Conservation (phyloP, 2,888 invertebrate genomes). For the Ectemnius continuus region DNA sequence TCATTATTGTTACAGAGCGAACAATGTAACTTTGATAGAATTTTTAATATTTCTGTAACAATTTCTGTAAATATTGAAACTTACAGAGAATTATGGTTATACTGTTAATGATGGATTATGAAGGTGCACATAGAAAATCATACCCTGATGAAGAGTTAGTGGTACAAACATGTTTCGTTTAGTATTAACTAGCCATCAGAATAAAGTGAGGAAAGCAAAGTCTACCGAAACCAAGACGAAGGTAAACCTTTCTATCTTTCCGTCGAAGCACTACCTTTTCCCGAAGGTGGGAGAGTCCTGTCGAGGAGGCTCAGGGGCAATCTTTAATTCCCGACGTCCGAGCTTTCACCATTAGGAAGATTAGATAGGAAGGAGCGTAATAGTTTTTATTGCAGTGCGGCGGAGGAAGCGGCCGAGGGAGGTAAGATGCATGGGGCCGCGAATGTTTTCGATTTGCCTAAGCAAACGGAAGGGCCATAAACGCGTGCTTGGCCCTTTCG, state of each 20-base stretch:
- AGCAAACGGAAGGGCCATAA: conserved; percentile 67
- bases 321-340: conserved; percentile 10
- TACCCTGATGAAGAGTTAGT: no score
- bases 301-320: background rate
- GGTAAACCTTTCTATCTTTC: background rate
- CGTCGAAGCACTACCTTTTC: background rate
- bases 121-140: no score
- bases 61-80: no score
- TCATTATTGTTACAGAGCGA: no score
- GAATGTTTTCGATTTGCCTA: conserved; percentile 63
- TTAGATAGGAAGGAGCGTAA: conserved; percentile 43
- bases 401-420: conserved; percentile 2
- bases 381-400: conserved; percentile 54
- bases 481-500: conserved; percentile 61
- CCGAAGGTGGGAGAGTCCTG: background rate
- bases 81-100: no score
- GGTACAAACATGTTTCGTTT: no score
- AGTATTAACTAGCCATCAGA: no score
- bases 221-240: background rate
- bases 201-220: no score
- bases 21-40: no score
- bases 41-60: no score
- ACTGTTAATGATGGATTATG: no score
- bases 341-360: conserved; percentile 45
- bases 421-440: conserved; percentile 30